Conservation (phyloP, 2,113 vertebrate species). For the Thalassarche chlororhynchos region DNA sequence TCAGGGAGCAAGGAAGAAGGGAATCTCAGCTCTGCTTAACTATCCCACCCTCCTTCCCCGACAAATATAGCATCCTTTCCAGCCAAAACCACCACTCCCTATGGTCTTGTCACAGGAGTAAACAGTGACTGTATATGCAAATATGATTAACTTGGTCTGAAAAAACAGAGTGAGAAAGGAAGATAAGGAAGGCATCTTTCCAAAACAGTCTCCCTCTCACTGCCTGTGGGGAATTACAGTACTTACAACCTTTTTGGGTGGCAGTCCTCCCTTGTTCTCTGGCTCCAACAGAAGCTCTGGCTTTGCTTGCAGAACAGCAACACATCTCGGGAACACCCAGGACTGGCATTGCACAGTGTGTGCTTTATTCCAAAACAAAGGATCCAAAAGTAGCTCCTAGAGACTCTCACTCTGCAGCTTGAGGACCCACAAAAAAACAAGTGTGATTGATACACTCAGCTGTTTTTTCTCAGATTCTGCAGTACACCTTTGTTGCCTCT, state of each 20-base stretch:
- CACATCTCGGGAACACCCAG: background rate
- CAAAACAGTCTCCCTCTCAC: background rate
- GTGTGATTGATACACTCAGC: background rate
- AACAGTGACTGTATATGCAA: background rate
- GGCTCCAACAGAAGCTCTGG: background rate
- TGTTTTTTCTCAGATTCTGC: background rate
- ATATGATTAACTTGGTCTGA: constrained; percentile 18
- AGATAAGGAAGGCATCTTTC: constrained; percentile 25
- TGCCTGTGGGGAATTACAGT: background rate
- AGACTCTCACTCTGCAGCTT: background rate
- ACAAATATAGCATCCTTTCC: background rate
- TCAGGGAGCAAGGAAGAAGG: background rate
- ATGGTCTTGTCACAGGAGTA: background rate
- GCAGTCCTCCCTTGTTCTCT: background rate
- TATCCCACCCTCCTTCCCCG: background rate
- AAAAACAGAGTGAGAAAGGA: background rate
- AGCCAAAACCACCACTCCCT: background rate
- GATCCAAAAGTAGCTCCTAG: background rate
- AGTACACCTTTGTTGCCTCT: background rate
- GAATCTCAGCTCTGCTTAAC: background rate
- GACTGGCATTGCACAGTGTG: background rate
- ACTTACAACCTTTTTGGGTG: background rate
- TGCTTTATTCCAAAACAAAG: background rate
- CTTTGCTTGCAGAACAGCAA: background rate
- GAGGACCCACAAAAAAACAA: background rate